Base-by-base conservation (phyloP, 2,888 invertebrate genomes). In the Meloe dianella region DNA sequence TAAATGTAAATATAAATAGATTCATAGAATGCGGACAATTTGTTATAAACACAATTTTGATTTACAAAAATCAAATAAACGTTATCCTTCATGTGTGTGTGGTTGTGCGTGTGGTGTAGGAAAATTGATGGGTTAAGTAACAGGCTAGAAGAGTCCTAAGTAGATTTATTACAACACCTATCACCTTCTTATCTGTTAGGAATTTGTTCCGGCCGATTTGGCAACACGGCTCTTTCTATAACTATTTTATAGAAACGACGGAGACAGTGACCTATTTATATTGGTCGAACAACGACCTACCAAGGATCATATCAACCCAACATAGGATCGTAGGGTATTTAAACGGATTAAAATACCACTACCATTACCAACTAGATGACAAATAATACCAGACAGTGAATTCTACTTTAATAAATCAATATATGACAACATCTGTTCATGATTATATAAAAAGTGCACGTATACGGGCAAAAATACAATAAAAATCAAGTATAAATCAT, bases 261-360 rank as follows among this genome's bases (percentile, higher is more conserved):
- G 20, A 47, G 47, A 47, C 47, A 47, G 47, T 47, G 47, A 47
- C 47, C 47, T 47, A 47, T 47, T 20, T 47, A 47, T 9, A 22
- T 47, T 20, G 47, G 20, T 3, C 47, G 47, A 20, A 47, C 47
- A 47, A 47, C 20, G 47, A 47, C 47, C 47, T 20, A 47, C 20
- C 20, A 47, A 47, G 9, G 17, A 47, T 20, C 20, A 47, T 47
- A 47, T 47, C 20, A 47, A 47, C 20, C 10, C 3, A 47, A 47
- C 9, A 47, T 47, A 10, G 20, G 47, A 20, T 47, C 10, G 12
- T 9, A 47, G 0, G 9, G 20, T 20, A 30, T 30, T 27, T 17
- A 41, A 41, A 41, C 17, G n/a, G 41, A 41, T 41, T 41, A 41
- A 41, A 41, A 41, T 41, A 41, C 41, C 41, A 41, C 41, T 17